A percentile compares a stretch with the other conserved stretches of the same genome.
These are phyloP conservation scores for Triplophysa rosa DNA, from an alignment of 2,113 vertebrate species.

Conservation along the genomic window DNA sequence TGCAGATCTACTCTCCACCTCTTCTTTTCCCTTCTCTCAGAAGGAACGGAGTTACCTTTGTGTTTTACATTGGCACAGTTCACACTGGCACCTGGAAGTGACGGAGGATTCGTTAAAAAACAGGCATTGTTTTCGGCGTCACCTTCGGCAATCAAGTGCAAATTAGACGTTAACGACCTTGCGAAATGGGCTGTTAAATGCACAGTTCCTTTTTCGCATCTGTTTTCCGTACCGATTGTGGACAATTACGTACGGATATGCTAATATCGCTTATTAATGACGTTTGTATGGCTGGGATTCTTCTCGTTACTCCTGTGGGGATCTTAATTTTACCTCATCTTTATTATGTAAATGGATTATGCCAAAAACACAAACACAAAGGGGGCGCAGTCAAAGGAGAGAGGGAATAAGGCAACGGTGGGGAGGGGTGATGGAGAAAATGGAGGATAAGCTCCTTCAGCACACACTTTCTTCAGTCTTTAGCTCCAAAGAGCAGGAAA, in stretches of 20 bases:
- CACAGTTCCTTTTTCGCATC: slow-evolving; percentile 63
- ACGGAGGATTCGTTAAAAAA: slow-evolving; percentile 18
- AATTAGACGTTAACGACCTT: slow-evolving; percentile 35
- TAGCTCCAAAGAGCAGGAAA: slow-evolving; percentile 16
- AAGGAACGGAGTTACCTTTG: slow-evolving; percentile 55
- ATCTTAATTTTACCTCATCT: slow-evolving; percentile 80
- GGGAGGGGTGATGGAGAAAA: slow-evolving; percentile 11
- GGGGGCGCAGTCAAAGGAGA: slow-evolving; percentile 24
- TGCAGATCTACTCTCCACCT: slow-evolving; percentile 42
- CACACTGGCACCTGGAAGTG: slow-evolving; percentile 3
- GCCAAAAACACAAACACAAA: slow-evolving; percentile 67
- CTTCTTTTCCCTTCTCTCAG: slow-evolving; percentile 13
- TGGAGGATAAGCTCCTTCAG: slow-evolving; percentile 41
- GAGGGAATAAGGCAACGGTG: slow-evolving; percentile 19
- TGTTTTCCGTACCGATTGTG: slow-evolving; percentile 64
- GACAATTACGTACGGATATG: slow-evolving; percentile 70
- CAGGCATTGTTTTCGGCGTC: slow-evolving; percentile 69
- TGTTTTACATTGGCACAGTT: slow-evolving; percentile 33
- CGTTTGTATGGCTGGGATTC: slow-evolving; percentile 80
- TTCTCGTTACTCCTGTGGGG: slow-evolving; percentile 57
- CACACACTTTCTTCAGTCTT: slow-evolving; percentile 42
- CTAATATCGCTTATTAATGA: slow-evolving; percentile 82
- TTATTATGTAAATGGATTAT: slow-evolving; percentile 86
- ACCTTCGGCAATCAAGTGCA: not conserved
- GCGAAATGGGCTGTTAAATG: slow-evolving; percentile 52